A percentile compares a stretch with the other conserved stretches of the same genome.
Conservation (phyloP, 2,888 invertebrate species). For the Lasioglossum marginatum region DNA sequence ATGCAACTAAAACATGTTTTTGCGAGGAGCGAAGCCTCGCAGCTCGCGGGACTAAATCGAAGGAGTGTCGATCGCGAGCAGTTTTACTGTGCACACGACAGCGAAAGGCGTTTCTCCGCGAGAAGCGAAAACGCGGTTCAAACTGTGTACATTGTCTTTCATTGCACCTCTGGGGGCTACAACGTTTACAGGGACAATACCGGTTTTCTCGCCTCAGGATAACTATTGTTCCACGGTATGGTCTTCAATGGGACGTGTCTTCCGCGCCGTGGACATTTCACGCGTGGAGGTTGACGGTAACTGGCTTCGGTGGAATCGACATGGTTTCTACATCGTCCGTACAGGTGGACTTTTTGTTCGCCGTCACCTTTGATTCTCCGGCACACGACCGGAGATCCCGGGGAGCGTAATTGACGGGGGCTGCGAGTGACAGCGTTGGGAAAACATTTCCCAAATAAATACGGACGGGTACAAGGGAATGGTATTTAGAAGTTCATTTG, state of each 20-base stretch:
- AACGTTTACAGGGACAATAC: slow-evolving; percentile 57
- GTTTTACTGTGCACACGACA: neutral
- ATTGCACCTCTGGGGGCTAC: slow-evolving; percentile 40
- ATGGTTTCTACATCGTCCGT: neutral
- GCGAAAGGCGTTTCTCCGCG: neutral
- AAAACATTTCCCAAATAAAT: slow-evolving; percentile 11
- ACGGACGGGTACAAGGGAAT: neutral
- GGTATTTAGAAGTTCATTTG: slow-evolving; percentile 5
- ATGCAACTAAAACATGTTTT: neutral
- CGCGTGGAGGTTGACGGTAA: slow-evolving; percentile 30
- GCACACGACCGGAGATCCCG: neutral
- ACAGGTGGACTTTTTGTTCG: neutral
- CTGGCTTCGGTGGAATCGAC: slow-evolving; percentile 13
- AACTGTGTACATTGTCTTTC: slow-evolving; percentile 46
- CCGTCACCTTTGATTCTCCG: neutral
- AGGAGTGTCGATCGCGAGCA: neutral
- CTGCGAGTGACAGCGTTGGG: neutral
- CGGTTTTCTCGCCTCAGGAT: slow-evolving; percentile 44
- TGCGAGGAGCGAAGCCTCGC: neutral
- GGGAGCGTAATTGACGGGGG: neutral
- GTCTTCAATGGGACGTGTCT: slow-evolving; percentile 35
- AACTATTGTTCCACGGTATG: slow-evolving; percentile 43
- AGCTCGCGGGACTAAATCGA: neutral
- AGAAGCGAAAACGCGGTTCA: slow-evolving; percentile 25
- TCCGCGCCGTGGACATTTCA: slow-evolving; percentile 36